phyloP scores from a whole-genome alignment of 1,140 invertebrate species.

The Plectus sambesii region DNA sequence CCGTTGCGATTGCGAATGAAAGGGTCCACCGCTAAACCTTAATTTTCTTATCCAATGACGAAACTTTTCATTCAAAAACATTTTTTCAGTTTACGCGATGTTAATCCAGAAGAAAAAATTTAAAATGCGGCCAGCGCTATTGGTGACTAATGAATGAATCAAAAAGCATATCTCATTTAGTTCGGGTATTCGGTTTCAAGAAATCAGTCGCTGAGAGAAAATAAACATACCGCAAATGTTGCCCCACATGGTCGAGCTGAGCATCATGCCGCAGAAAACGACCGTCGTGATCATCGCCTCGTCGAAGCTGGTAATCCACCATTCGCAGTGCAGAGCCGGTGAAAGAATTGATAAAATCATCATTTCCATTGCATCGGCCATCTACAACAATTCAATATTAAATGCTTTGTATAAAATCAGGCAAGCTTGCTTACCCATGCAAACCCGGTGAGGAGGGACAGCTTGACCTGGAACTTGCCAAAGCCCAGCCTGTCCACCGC shows the following conservation, averaged over 20 bases:
- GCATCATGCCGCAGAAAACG: conserved; percentile 90
- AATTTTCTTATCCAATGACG: no score
- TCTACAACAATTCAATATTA: conserved; percentile 59
- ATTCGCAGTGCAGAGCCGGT: conserved; percentile 80
- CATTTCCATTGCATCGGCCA: conserved; percentile 98
- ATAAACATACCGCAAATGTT: conserved; percentile 84
- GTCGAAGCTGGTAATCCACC: conserved; percentile 66
- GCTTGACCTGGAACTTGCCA: conserved; percentile 84
- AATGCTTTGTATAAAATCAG: background rate
- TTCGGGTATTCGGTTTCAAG: no score
- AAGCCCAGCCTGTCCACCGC: conserved; percentile 71
- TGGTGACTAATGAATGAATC: no score
- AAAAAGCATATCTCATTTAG: no score
- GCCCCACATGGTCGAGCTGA: conserved; percentile 87
- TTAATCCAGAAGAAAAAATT: no score
- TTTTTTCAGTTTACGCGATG: no score
- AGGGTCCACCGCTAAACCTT: no score
- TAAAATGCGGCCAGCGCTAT: no score
- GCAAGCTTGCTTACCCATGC: conserved; percentile 47
- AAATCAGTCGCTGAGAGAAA: no score
- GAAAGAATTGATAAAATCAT: conserved; percentile 85
- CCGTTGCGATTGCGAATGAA: background rate
- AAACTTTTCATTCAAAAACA: no score
- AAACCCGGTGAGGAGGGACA: conserved; percentile 50
- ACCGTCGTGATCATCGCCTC: conserved; percentile 64